phyloP scores from a whole-genome alignment of 2,888 invertebrate species.

The Lottia scabra region DNA sequence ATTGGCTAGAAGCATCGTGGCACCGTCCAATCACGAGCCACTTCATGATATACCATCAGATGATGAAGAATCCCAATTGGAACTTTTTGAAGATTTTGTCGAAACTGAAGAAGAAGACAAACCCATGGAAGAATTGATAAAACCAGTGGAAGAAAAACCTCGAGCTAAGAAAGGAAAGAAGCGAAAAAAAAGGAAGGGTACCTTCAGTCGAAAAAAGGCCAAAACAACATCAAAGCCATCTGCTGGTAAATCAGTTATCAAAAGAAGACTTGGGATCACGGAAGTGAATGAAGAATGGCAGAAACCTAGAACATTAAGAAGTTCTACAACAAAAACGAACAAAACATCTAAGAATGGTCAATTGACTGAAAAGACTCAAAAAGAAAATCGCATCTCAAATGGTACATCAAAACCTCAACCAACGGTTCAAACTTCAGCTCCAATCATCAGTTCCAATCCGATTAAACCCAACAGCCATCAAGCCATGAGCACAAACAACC shows the following conservation, averaged over 20 bases:
- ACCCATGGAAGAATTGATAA: neutral
- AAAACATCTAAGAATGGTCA: neutral
- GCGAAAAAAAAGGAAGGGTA: slow-evolving; percentile 6
- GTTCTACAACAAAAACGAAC: neutral
- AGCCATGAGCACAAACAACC: no score
- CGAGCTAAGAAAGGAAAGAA: neutral
- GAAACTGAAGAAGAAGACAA: neutral
- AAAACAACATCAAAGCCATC: neutral
- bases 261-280: neutral
- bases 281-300: neutral
- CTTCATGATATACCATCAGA: neutral
- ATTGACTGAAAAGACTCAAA: neutral
- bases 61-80: neutral
- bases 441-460: no score
- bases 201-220: no score
- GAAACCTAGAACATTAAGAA: neutral
- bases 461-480: no score
- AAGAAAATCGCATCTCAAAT: neutral
- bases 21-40: neutral
- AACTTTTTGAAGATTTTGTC: slow-evolving; percentile 4
- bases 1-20: neutral
- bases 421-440: neutral
- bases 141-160: neutral
- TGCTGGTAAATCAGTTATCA: neutral
- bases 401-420: neutral